Evolutionary conservation across 2,797 vertebrate species (phyloP).

Genomic region (Pygocentrus nattereri): DNA sequence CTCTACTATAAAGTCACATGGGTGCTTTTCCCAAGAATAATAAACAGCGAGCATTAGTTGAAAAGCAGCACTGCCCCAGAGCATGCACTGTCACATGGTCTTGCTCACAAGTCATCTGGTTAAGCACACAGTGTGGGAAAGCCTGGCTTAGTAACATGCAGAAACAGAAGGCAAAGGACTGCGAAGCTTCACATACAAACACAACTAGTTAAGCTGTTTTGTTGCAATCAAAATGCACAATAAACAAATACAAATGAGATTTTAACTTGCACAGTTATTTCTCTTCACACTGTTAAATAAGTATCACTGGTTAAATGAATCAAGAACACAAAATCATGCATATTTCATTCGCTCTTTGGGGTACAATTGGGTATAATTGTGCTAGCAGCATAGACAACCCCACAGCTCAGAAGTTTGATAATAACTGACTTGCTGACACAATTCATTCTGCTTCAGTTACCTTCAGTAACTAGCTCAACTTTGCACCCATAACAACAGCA

Average conservation of each 20-base stretch:
- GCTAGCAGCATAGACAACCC: background rate
- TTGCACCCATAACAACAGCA: background rate
- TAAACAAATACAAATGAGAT: no score
- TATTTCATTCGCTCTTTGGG: no score
- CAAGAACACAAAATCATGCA: no score
- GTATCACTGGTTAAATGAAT: no score
- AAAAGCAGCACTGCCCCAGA: slow-evolving; percentile 7
- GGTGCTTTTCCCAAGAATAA: background rate
- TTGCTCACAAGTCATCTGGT: slow-evolving; percentile 21
- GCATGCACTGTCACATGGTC: slow-evolving; percentile 29
- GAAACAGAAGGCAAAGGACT: background rate
- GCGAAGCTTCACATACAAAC: background rate
- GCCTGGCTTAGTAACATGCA: background rate
- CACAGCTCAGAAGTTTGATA: background rate
- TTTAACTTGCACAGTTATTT: background rate
- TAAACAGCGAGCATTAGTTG: background rate
- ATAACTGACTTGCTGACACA: background rate
- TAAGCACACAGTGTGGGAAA: slow-evolving; percentile 1
- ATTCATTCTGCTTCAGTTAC: background rate
- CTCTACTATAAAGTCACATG: background rate
- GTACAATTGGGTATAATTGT: background rate
- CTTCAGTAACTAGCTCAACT: background rate
- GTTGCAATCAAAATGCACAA: background rate
- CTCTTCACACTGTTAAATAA: no score
- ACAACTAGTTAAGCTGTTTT: background rate